Evolutionary conservation across 2,797 vertebrate genomes (phyloP), one percentile per base, ranked within the genome.

Genomic region (Triplophysa bombifrons): DNA sequence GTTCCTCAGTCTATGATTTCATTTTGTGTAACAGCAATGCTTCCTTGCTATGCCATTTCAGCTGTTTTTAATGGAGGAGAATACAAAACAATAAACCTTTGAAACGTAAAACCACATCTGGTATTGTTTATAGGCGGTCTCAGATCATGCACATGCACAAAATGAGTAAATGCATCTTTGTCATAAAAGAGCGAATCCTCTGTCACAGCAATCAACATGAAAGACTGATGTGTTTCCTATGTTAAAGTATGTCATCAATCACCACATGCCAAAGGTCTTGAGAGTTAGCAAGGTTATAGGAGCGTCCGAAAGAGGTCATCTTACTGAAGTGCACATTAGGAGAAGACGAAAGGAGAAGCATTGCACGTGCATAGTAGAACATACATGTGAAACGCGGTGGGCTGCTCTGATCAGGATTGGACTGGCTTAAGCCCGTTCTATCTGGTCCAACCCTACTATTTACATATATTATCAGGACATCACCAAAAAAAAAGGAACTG

Each of bases 401-500:
- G 70, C 83, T 61, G 67, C 84, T 71, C 72, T 69, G 72, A 81
- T 86, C 91, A 89, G 90, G 89, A 88, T 70, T 83, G 80, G 84
- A 83, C 93, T 91, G 91, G 93, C 84, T 90, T 88, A 87, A 92
- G 89, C 93, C 89, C 77, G 93, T 92, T 94, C 91, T 68, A 82
- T 89, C 91, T 90, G 91, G 93, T 90, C 87, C 60, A 82, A 72
- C 79, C 88, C 80, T 82, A 1, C 69, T 84, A 90, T 93, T 93
- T 92, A 89, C 92, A 91, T 93, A 88, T 83, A 90, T 91, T 89
- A 87, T 86, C 85, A 88, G 89, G 89, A 85, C 86, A 88, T 84
- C 88, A 90, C 87, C 83, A 68, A 53, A 80, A 84, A 68, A 53
- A 80, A 84, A 80, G 80, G 83, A 82, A 41, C 79, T 88, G 88